Base-by-base conservation (phyloP, 2,888 invertebrate genomes). In the Troglohyphantes excavatus region DNA sequence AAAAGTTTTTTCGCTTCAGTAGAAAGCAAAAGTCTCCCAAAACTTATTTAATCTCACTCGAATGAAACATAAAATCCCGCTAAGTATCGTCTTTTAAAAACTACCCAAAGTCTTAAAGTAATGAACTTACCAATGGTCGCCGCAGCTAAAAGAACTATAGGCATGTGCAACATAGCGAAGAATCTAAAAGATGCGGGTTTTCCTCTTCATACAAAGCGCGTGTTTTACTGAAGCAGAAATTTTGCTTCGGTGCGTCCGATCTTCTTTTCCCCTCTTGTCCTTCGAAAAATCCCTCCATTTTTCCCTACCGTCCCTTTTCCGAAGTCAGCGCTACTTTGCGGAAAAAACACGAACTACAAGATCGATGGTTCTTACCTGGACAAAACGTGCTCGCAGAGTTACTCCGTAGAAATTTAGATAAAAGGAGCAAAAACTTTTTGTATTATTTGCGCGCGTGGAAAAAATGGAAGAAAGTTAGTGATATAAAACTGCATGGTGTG, bases 211-310 rank as follows among this genome's bases (percentile, higher is more conserved):
- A 81, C 82, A 43, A 76, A 81, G 88, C 88, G 88, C 88, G 88
- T 87, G 87, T 88, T 88, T 88, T 82, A 88, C 81, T 82, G 88
- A 82, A 82, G 88, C 88, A 88, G 88, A 88, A 88, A 88, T 88
- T 88, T 75, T 63, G 88, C 81, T 81, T 87, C 67, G 53, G 73
- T 81, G 59, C 29, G 65, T 53, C 70, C 78, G 11, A 70, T 68
- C 76, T 73, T 21, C 85, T 78, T 39, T 83, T 68, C 73, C 85
- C 85, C 76, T 23, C 29, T 76, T 33, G 65, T 59, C 59, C 79
- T 75, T 75, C 7, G 9, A 33, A 68, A 75, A 75, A 27, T 63
- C 46, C 26, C 72, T 67, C 43, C 53, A 63, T 78, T 81, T 86
- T 87, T 75, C 87, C 87, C 81, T 81, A 67, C 65, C 23, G 29